Percentiles rank a stretch among this genome's conserved stretches.
Conservation (phyloP, 2,113 vertebrate genomes). For the Tympanuchus pallidicinctus region DNA sequence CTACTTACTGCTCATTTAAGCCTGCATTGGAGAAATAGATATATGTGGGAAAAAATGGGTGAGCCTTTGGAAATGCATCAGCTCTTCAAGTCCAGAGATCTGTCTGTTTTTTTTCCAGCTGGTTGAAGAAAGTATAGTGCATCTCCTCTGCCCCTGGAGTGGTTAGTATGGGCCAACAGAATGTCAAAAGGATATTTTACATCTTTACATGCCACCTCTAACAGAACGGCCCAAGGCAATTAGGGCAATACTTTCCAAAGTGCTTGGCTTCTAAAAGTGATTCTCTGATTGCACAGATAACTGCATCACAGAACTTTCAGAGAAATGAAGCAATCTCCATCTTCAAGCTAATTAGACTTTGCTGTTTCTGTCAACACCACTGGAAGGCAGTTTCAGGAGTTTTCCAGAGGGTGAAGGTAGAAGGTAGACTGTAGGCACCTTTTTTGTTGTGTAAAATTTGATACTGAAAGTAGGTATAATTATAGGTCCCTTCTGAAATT, state of each 20-base stretch:
- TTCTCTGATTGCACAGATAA: not conserved
- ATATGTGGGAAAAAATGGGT: not conserved
- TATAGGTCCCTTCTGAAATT: not conserved
- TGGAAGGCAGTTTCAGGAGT: not conserved
- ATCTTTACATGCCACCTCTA: rapidly evolving
- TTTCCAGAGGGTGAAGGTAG: not conserved
- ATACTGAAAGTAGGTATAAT: not conserved
- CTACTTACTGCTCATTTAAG: not conserved
- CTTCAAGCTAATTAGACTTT: not conserved
- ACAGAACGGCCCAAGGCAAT: not conserved
- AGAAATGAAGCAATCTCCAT: not conserved
- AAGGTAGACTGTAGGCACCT: not conserved
- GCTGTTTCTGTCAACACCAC: not conserved
- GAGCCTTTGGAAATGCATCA: not conserved
- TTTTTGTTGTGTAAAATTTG: not conserved
- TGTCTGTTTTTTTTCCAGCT: not conserved
- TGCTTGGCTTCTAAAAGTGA: not conserved
- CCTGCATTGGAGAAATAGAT: not conserved
- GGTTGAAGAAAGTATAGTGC: not conserved
- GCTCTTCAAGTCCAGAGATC: not conserved
- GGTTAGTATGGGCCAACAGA: not conserved
- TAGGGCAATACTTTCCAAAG: not conserved
- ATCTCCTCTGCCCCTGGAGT: not conserved
- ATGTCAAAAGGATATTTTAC: not conserved
- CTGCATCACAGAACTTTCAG: not conserved